phyloP scores from a whole-genome alignment of 2,113 vertebrate genomes.

The Cacatua alba region DNA sequence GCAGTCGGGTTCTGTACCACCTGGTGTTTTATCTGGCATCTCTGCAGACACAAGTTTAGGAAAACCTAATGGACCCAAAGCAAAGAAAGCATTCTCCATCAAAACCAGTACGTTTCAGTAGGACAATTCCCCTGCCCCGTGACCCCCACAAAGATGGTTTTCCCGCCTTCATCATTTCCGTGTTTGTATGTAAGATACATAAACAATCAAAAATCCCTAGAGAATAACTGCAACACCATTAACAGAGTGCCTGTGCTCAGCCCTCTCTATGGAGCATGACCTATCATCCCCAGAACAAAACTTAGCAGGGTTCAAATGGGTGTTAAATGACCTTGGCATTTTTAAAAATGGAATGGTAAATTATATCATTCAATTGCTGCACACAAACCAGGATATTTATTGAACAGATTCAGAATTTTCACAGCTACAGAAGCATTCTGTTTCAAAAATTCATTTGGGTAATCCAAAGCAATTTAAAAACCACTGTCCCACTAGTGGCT shows the following conservation, averaged over 20 bases:
- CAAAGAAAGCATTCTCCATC: constrained; percentile 28
- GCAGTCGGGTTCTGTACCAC: constrained; percentile 25
- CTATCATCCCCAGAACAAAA: not conserved
- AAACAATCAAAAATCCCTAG: not conserved
- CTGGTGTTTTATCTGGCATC: constrained; percentile 68
- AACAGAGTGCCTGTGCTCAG: not conserved
- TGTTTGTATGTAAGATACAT: not conserved
- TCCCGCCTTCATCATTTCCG: not conserved
- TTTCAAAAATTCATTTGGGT: not conserved
- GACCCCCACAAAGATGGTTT: not conserved
- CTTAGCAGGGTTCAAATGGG: not conserved
- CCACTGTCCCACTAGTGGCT: not conserved
- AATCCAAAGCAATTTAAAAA: not conserved
- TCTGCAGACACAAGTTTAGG: not conserved
- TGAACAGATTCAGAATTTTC: not conserved
- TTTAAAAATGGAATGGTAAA: not conserved
- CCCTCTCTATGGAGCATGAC: not conserved
- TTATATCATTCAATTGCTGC: not conserved
- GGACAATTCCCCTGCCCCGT: not conserved
- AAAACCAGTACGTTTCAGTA: not conserved
- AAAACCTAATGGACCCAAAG: constrained; percentile 59
- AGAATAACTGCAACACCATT: not conserved
- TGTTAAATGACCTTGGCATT: not conserved
- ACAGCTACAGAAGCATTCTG: not conserved
- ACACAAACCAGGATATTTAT: not conserved